Conservation (phyloP, 1,140 invertebrate species). For the Papilio helenus region DNA sequence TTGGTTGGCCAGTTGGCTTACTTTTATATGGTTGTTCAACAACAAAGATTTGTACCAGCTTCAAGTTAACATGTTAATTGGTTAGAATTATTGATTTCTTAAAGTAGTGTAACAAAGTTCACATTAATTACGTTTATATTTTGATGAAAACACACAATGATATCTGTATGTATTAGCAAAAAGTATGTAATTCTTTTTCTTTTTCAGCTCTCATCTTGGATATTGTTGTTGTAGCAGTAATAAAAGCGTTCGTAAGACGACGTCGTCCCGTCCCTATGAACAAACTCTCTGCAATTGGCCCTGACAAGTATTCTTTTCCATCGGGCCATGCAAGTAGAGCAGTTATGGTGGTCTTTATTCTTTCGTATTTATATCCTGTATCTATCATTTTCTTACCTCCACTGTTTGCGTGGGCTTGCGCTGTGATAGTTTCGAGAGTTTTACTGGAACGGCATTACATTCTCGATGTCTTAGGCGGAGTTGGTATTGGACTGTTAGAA, state of each 20-base stretch:
- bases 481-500: slow-evolving; percentile 89
- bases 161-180: no score
- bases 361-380: slow-evolving; percentile 86
- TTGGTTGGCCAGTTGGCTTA: slow-evolving; percentile 90
- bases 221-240: slow-evolving; percentile 90
- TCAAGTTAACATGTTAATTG: slow-evolving; percentile 93
- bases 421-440: slow-evolving; percentile 91
- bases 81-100: slow-evolving; percentile 79
- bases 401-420: slow-evolving; percentile 88
- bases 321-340: slow-evolving; percentile 97
- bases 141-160: neutral
- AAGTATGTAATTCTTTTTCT: slow-evolving; percentile 42
- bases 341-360: slow-evolving; percentile 89
- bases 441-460: slow-evolving; percentile 91
- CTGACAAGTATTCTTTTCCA: slow-evolving; percentile 97
- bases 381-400: slow-evolving; percentile 84
- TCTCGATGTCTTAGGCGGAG: slow-evolving; percentile 92
- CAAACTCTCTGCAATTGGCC: slow-evolving; percentile 83
- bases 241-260: slow-evolving; percentile 91
- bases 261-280: slow-evolving; percentile 90
- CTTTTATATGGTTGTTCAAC: slow-evolving; percentile 89
- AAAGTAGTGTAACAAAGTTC: neutral
- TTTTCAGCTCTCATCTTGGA: slow-evolving; percentile 93
- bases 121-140: neutral
- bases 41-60: slow-evolving; percentile 87